Base-by-base conservation (phyloP, 92 coral and sea anemone species). In the Diadumene lineata region DNA sequence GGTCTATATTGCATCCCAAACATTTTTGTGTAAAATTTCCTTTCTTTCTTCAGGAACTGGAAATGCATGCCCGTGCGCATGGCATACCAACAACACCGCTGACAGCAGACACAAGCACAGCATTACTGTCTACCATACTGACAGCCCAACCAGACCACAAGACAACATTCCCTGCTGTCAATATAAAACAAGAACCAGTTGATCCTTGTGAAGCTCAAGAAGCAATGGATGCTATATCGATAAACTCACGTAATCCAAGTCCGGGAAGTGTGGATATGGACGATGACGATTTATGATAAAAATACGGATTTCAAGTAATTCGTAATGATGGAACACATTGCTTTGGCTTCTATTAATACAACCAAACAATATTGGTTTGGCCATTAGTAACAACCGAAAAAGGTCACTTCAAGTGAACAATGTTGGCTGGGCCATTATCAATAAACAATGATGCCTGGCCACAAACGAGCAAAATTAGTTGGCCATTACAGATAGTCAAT, bases 11-110 rank as follows among this genome's bases (percentile, higher is more conserved):
- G n/a, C n/a, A n/a, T n/a, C n/a, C n/a, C n/a, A n/a, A n/a, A n/a
- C n/a, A n/a, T n/a, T n/a, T 38, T 38, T 6, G 13, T 38, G 15
- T 15, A 48, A 21, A 18, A 1, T 28, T 17, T 34, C 24, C 44
- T 31, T 31, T 64, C 43, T 32, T 13, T 68, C 29, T 67, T 3
- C 65, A 96, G 99, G 99, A 96, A 64, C 87, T 96, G 30, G 99
- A 96, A 82, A 96, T 96, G 99, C 99, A 96, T 65, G 93, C 97
- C 11, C 89, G 99, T 23, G 99, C 99, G 0, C 99, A 96, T 63
- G 94, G 94, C 43, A 93, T 96, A 57, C 99, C 99, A 17, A 93
- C 97, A 0, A 96, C 99, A 15, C 99, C 99, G 1, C 71, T 96
- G 23, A 96, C 97, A 11, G 79, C 97, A 33, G 99, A 96, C 77